Conservation (phyloP, 2,113 vertebrate genomes). For the Ranitomeya variabilis region DNA sequence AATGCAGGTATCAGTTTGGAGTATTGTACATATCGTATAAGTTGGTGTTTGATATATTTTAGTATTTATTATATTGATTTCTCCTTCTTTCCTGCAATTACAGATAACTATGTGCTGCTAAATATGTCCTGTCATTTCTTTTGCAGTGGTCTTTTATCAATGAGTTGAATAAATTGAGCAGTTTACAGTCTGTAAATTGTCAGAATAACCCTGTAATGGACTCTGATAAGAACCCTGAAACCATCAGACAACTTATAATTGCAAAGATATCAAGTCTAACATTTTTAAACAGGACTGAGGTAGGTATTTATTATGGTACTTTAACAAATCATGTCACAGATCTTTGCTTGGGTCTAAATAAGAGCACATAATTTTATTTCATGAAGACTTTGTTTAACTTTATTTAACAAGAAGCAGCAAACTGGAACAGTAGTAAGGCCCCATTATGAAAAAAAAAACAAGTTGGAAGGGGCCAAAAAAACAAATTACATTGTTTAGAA, state of each 20-base stretch:
- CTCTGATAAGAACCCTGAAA: conserved; percentile 71
- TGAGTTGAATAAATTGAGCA: conserved; percentile 84
- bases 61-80: no score
- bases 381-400: no score
- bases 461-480: no score
- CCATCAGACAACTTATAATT: conserved; percentile 80
- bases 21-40: no score
- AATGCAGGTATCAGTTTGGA: no score
- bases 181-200: conserved; percentile 76
- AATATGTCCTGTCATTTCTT: neutral
- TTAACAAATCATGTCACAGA: neutral
- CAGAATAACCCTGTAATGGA: conserved; percentile 77
- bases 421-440: no score
- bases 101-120: neutral
- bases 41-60: no score
- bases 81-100: no score
- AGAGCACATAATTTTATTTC: neutral
- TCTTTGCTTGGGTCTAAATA: neutral
- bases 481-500: no score
- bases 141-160: conserved; percentile 87
- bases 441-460: no score
- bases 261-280: conserved; percentile 79
- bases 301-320: conserved; percentile 57
- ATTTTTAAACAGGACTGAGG: conserved; percentile 78
- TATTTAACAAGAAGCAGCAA: no score